Conservation (phyloP, 2,888 invertebrate genomes). For the Dermolepida albohirtum region DNA sequence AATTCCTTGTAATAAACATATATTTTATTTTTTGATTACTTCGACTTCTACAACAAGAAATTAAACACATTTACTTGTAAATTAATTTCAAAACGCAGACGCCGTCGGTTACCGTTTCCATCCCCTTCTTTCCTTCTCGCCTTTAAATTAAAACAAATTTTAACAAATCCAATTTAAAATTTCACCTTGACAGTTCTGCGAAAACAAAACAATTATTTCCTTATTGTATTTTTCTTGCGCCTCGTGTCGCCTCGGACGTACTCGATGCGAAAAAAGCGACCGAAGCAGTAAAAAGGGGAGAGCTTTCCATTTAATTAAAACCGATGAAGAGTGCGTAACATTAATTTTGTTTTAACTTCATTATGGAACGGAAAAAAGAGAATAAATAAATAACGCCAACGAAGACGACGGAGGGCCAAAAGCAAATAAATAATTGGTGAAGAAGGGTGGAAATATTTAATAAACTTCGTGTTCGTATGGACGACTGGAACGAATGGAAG, state of each 20-base stretch:
- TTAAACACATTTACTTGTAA: too few species aligned
- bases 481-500: neutral
- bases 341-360: slow-evolving; percentile 22
- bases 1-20: too few species aligned
- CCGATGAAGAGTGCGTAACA: slow-evolving; percentile 11
- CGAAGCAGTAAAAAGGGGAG: neutral
- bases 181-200: neutral
- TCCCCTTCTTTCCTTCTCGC: too few species aligned
- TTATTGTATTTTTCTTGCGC: slow-evolving; percentile 2
- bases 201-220: slow-evolving; percentile 12
- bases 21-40: too few species aligned
- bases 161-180: slow-evolving; percentile 9
- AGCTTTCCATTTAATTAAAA: slow-evolving; percentile 15
- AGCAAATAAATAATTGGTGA: slow-evolving; percentile 8
- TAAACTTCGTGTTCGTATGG: neutral
- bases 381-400: slow-evolving; percentile 3
- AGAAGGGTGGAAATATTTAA: slow-evolving; percentile 9
- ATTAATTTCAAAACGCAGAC: too few species aligned
- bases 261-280: slow-evolving; percentile 1
- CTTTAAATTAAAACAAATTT: slow-evolving; percentile 4
- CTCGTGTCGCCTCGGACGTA: too few species aligned
- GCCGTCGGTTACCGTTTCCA: too few species aligned
- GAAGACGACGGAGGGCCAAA: neutral
- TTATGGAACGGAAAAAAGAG: neutral
- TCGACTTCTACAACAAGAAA: too few species aligned